Evolutionary conservation across 1,140 invertebrate genomes (phyloP), one percentile per base, ranked within the genome.

Genomic region (Rhizoglyphus robini): DNA sequence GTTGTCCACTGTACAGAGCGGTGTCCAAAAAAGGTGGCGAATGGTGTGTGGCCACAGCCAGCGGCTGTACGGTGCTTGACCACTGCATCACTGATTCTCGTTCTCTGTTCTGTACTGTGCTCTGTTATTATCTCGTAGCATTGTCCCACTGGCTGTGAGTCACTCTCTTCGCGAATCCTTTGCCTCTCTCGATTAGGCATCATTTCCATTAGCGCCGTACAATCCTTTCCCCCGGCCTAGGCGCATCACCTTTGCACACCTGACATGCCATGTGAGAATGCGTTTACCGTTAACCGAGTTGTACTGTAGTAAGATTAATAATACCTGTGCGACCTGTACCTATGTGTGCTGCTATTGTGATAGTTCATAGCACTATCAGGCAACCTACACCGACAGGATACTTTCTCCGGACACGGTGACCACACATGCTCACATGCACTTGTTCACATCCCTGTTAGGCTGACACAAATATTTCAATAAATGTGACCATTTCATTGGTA

Each of bases 391-490:
- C 8, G 51, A 54, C 51, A 54, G 51, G 51, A 54, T 54, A 54
- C 51, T 54, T 54, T 54, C 51, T 54, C 51, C 51, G 51, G 51
- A 54, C 51, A 54, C 41, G 23, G n/a, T 41, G 36, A 41, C 8
- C 36, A 41, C 18, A 11, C 36, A 18, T 11, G 36, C 18, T 41
- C 8, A 41, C 36, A 41, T 18, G 8, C 8, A 41, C 18, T 41
- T 41, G 8, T 41, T 41, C n/a, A n/a, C n/a, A n/a, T n/a, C n/a
- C n/a, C n/a, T n/a, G n/a, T n/a, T n/a, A n/a, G n/a, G n/a, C n/a
- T n/a, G n/a, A n/a, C n/a, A n/a, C n/a, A n/a, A n/a, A n/a, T n/a
- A n/a, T 41, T 41, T 41, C 18, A 41, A 11, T 41, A 41, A 11
- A 11, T 41, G 18, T 41, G 8, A 41, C 18, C 18, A 41, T 41